phyloP scores from a whole-genome alignment of 2,797 vertebrate species.

The Sciurus carolinensis region DNA sequence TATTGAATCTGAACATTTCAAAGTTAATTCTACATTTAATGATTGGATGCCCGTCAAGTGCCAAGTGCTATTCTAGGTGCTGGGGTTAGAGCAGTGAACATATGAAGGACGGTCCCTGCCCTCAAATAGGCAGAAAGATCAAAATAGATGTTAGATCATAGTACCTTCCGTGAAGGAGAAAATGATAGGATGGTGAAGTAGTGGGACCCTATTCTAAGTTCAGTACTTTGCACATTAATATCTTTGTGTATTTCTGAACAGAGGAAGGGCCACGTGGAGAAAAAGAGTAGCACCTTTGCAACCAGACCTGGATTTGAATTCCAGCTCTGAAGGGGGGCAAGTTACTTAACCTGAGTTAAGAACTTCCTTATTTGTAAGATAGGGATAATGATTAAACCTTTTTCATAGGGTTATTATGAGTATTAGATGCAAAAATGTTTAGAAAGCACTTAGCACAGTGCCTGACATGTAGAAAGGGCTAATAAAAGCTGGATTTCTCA shows the following conservation, averaged over 20 bases:
- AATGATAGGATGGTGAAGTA: constrained; percentile 6
- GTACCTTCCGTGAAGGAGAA: constrained; percentile 44
- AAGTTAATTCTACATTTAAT: not conserved
- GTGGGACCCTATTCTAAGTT: constrained; percentile 18
- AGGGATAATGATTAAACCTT: not conserved
- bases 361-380: constrained; percentile 24
- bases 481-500: constrained; percentile 33
- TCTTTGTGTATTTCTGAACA: constrained; percentile 45
- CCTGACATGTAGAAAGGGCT: not conserved
- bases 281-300: constrained; percentile 1
- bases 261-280: not conserved
- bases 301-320: not conserved
- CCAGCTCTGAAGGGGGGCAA: constrained; percentile 1
- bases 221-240: not conserved
- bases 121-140: not conserved
- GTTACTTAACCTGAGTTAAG: not conserved
- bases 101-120: not conserved
- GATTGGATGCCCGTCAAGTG: not conserved
- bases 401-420: constrained; percentile 40
- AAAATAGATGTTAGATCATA: constrained; percentile 34
- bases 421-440: not conserved
- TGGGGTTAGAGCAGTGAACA: not conserved
- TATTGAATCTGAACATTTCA: not conserved
- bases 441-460: constrained; percentile 14
- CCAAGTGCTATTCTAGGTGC: not conserved